phyloP scores from a whole-genome alignment of 2,888 invertebrate genomes.

The Meganola albula region DNA sequence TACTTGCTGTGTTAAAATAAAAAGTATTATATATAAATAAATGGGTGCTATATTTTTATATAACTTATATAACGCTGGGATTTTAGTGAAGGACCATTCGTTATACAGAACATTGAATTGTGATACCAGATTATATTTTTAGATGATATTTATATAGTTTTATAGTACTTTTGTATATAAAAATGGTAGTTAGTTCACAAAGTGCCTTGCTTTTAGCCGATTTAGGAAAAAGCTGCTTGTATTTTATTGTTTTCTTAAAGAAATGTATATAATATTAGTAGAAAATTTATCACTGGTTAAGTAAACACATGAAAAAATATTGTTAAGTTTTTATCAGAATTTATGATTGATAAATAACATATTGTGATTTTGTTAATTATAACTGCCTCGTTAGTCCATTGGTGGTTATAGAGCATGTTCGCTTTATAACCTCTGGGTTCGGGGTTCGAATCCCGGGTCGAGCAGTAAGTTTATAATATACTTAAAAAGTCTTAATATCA shows the following conservation, averaged over 20 bases:
- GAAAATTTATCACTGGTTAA: conserved; percentile 56
- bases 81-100: conserved; percentile 51
- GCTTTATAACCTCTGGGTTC: no score
- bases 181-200: conserved; percentile 31
- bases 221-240: conserved; percentile 29
- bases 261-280: conserved; percentile 34
- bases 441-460: no score
- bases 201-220: conserved; percentile 51
- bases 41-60: conserved; percentile 44
- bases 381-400: no score
- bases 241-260: conserved; percentile 24
- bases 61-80: conserved; percentile 31
- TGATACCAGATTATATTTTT: conserved; percentile 68
- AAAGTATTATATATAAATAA: conserved; percentile 32
- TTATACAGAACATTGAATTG: conserved; percentile 43
- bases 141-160: conserved; percentile 53
- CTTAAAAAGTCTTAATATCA: no score
- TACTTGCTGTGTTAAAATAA: no score
- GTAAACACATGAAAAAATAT: conserved; percentile 45
- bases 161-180: conserved; percentile 41
- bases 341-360: conserved; percentile 39
- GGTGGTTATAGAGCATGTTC: no score
- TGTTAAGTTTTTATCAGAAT: conserved; percentile 57
- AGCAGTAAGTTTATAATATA: no score
- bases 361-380: no score